A percentile compares a stretch with the other conserved stretches of the same genome.
Conservation (phyloP, 2,888 invertebrate species). For the Operophtera brumata region DNA sequence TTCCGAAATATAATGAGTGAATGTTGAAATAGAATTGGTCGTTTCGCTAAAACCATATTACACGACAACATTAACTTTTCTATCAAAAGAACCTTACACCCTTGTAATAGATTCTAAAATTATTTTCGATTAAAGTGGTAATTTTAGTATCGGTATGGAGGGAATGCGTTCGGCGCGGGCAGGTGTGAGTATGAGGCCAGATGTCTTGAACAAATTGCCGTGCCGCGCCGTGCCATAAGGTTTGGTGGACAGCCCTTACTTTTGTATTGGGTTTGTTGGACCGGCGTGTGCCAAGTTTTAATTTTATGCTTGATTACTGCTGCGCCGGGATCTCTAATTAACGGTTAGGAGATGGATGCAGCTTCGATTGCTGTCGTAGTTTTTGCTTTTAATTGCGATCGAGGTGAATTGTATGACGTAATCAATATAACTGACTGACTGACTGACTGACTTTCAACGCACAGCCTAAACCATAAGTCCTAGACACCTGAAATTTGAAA, state of each 20-base stretch:
- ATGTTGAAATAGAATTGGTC: conserved; percentile 68
- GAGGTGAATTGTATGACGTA: conserved; percentile 1
- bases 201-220: conserved; percentile 79
- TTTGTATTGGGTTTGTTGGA: conserved; percentile 46
- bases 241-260: conserved; percentile 75
- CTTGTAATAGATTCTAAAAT: conserved; percentile 26
- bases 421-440: too few relatives aligned
- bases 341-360: conserved; percentile 68
- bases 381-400: conserved; percentile 36
- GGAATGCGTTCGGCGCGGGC: conserved; percentile 59
- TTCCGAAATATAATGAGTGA: conserved; percentile 74
- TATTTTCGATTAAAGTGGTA: conserved; percentile 25
- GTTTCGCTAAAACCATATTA: conserved; percentile 63
- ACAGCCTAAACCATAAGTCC: too few relatives aligned
- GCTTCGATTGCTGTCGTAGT: conserved; percentile 41
- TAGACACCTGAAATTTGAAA: too few relatives aligned
- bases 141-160: conserved; percentile 56
- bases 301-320: conserved; percentile 80
- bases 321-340: conserved; percentile 69
- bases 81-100: conserved; percentile 43
- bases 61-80: neutral
- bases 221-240: conserved; percentile 70
- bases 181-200: conserved; percentile 74
- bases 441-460: too few relatives aligned
- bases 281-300: conserved; percentile 79